Evolutionary conservation across 2,113 vertebrate species (phyloP).

Genomic region (Andinoacara biseriatus): DNA sequence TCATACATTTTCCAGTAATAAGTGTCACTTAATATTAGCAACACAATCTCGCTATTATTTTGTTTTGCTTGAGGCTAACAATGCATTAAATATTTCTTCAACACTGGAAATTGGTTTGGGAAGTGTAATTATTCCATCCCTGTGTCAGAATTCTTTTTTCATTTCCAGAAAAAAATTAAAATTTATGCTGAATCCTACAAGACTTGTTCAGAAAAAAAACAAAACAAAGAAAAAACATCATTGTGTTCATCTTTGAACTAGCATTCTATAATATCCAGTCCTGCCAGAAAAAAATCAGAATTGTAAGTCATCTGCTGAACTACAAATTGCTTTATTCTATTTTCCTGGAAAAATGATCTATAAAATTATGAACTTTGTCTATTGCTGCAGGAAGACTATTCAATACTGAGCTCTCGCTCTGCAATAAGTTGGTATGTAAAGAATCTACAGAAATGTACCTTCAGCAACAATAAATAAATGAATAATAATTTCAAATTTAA

Average conservation of each 20-base stretch:
- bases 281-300: not conserved
- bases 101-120: not conserved
- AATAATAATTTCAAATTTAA: not conserved
- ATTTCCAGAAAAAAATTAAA: not conserved
- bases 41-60: not conserved
- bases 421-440: not conserved
- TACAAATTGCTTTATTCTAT: not conserved
- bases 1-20: not conserved
- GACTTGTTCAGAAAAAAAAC: not conserved
- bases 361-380: constrained; percentile 5
- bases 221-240: not conserved
- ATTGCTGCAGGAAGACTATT: not conserved
- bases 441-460: not conserved
- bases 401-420: not conserved
- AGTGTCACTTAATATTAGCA: not conserved
- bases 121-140: not conserved
- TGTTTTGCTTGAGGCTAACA: not conserved
- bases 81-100: constrained; percentile 6
- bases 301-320: not conserved
- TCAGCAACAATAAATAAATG: not conserved
- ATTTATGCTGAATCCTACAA: not conserved
- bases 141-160: not conserved
- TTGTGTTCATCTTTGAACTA: not conserved
- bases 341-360: not conserved
- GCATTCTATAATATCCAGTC: constrained; percentile 11